Conservation (phyloP, 2,113 vertebrate species). For the Rhabdomys dilectus region DNA sequence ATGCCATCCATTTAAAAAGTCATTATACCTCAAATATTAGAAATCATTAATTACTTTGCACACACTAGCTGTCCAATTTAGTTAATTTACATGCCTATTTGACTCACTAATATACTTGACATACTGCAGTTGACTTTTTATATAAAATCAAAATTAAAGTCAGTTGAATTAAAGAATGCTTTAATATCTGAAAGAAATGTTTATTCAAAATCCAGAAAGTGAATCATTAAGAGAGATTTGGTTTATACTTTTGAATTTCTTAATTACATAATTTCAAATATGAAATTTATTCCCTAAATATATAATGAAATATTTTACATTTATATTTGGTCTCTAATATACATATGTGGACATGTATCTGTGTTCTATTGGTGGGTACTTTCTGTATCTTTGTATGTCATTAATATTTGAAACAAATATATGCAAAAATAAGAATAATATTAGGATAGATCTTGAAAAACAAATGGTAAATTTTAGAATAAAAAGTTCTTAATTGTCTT, state of each 20-base stretch:
- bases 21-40: slow-evolving; percentile 61
- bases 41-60: slow-evolving; percentile 68
- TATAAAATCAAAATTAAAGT: neutral
- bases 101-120: slow-evolving; percentile 39
- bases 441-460: neutral
- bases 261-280: neutral
- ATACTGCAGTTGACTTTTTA: slow-evolving; percentile 51
- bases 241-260: neutral
- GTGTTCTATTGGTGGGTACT: neutral
- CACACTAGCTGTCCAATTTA: slow-evolving; percentile 57
- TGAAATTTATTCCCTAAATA: neutral
- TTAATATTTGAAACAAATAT: neutral
- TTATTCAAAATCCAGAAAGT: neutral
- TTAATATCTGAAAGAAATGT: slow-evolving; percentile 6
- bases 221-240: neutral
- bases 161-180: neutral
- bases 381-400: neutral
- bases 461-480: neutral
- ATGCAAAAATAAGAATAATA: neutral
- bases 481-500: neutral
- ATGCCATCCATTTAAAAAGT: slow-evolving; percentile 63
- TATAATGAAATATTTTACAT: neutral
- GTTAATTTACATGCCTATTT: slow-evolving; percentile 63
- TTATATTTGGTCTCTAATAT: neutral
- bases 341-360: neutral